Conservation (phyloP, 1,140 invertebrate species). For the Philopotamus ludificatus region DNA sequence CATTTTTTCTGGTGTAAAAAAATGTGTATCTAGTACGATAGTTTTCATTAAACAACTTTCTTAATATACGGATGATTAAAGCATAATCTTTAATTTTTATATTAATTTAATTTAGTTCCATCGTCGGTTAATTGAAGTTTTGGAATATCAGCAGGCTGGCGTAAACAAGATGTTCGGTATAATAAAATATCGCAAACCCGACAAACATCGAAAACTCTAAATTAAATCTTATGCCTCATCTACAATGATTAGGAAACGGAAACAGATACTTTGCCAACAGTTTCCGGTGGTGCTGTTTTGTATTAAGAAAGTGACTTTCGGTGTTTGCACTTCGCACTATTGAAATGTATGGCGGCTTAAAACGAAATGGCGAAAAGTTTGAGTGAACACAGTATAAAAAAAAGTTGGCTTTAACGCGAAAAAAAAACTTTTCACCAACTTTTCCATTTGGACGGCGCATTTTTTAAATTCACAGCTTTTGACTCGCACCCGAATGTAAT, state of each 20-base stretch:
- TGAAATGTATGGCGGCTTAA: slow-evolving; percentile 17
- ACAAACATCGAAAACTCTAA: neutral
- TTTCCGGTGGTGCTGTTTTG: slow-evolving; percentile 4
- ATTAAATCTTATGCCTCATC: neutral
- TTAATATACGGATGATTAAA: too few relatives aligned
- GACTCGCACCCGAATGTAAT: too few relatives aligned
- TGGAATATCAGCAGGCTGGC: too few relatives aligned
- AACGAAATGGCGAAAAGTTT: slow-evolving; percentile 1
- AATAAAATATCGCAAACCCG: neutral
- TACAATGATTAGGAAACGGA: neutral
- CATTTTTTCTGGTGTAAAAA: too few relatives aligned
- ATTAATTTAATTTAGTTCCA: too few relatives aligned
- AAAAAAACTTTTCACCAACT: slow-evolving; percentile 8
- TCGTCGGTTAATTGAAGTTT: too few relatives aligned
- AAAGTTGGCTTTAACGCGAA: neutral
- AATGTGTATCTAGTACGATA: too few relatives aligned
- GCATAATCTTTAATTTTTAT: too few relatives aligned
- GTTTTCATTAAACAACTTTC: too few relatives aligned
- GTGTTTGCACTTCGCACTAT: slow-evolving; percentile 26
- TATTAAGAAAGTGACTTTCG: slow-evolving; percentile 23
- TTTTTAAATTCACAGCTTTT: too few relatives aligned
- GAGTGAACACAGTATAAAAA: neutral
- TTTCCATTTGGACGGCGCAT: neutral
- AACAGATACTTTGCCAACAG: neutral
- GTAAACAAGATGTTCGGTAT: too few relatives aligned